Base-by-base conservation (phyloP, 1,140 invertebrate genomes). In the Brachionus plicatilis region DNA sequence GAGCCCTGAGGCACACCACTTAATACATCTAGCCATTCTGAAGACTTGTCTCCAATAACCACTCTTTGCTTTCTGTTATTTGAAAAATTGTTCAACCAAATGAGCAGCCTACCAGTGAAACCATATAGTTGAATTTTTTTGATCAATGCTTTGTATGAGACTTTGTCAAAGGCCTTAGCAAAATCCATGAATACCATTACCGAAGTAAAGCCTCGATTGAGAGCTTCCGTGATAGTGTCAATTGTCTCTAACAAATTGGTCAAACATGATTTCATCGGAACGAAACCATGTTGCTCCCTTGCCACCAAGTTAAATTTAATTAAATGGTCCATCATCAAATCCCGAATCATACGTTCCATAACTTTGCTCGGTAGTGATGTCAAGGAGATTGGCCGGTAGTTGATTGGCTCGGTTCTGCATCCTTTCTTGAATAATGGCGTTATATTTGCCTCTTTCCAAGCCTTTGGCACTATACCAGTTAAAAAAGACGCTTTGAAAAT, bases 351-450 rank as follows among this genome's bases (percentile, higher is more conserved):
- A 11, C 20, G 43, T 37, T 84, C 37, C 66, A 79, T 27, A 1
- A 79, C 17, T 79, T 79, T 79, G 45, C 75, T 50, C 24, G 27
- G 17, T n/a, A 79, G 47, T 3, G 75, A 79, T n/a, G 75, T 79
- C 47, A 79, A 79, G 50, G 45, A 53, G 17, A 85, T 50, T 20
- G 85, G 85, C 24, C 83, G 24, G 50, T 85, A 84, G 53, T 85
- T 85, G 6, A 12, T 29, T 17, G 72, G 68, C 27, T 20, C 17
- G 17, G 17, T n/a, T 29, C 29, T 78, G 12, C 50, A 66, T 65
- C 84, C 78, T 56, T 78, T 79, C 56, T 85, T 85, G 41, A 47
- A 70, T 7, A 85, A 12, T 50, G 85, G 66, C 24, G 76, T 60
- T 8, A 85, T 66, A 37, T 85, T 79, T 33, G 83, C 85, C 14